Base-by-base conservation (phyloP, 2,888 invertebrate genomes). In the Parnassius glacialis region DNA sequence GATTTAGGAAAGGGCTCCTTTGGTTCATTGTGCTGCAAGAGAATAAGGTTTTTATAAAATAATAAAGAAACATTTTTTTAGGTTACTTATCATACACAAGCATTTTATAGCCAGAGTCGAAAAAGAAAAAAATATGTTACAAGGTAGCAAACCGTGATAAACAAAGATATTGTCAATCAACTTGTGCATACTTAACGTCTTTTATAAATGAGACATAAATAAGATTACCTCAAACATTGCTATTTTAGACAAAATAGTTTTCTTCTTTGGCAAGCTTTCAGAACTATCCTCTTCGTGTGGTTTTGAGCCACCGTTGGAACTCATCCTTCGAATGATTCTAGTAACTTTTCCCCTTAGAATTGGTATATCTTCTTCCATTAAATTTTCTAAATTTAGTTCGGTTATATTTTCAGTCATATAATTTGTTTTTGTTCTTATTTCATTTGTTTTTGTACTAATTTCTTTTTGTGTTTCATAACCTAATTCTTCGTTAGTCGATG, bases 201-300 rank as follows among this genome's bases (percentile, higher is more conserved):
- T 34, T 7, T 5, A 34, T 7, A 34, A 7, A 34, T 34, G 34
- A 34, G 34, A 34, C 34, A 34, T 34, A 12, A 42, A 43, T 57
- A 34, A 54, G 9, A 72, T 83, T 78, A 87, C 90, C 79, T 90
- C 90, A 74, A 89, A 90, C 71, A 89, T 74, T 43, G 89, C 87
- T 53, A 90, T 85, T 73, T 83, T 89, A 0, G 87, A 82, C 34
- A 83, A 64, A 1, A 90, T 79, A 0, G 83, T 79, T 52, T 77
- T 81, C 50, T 80, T 79, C 62, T 75, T 81, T 2, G 80, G 81
- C 11, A 80, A 56, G 12, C 79, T 77, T 9, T 75, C 71, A 2
- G 62, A 62, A 1, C 64, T 52, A 34, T 75, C 72, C 10, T 70
- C 70, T 57, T 75, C 74, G 10, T 64, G 66, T 25, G 68, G 65